These are phyloP conservation scores for Acrocera orbiculus DNA, from an alignment of 2,888 invertebrate species.

Conservation along the genomic window DNA sequence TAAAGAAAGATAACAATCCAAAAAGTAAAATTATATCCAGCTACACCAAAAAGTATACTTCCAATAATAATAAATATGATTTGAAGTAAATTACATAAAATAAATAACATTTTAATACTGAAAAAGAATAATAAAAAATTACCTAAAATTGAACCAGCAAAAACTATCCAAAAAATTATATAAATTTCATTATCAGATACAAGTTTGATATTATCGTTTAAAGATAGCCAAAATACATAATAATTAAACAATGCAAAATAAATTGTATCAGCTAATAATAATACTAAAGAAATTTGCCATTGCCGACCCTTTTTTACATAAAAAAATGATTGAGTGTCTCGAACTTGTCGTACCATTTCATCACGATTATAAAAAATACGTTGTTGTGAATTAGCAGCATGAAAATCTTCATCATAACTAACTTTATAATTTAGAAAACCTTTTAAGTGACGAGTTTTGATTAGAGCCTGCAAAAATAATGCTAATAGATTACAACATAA, in stretches of 20 bases:
- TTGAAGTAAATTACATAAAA: constrained; percentile 16
- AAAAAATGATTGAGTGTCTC: constrained; percentile 23
- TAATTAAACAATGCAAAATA: constrained; percentile 24
- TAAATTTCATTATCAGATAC: constrained; percentile 16
- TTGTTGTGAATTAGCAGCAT: constrained; percentile 23
- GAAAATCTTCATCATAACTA: constrained; percentile 22
- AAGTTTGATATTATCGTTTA: constrained; percentile 20
- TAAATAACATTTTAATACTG: constrained; percentile 22
- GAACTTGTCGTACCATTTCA: constrained; percentile 21
- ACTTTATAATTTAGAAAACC: constrained; percentile 23
- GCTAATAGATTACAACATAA: neutral
- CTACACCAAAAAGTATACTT: constrained; percentile 19
- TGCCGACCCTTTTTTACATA: constrained; percentile 25
- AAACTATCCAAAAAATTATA: constrained; percentile 22
- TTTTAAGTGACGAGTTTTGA: constrained; percentile 19
- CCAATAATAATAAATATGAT: constrained; percentile 18
- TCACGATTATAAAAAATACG: constrained; percentile 22
- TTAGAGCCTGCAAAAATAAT: constrained; percentile 16
- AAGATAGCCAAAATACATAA: constrained; percentile 22
- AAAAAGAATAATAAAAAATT: constrained; percentile 16
- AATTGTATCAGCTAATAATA: constrained; percentile 22
- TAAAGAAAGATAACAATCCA: constrained; percentile 23
- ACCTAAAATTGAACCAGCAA: constrained; percentile 17
- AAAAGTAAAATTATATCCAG: constrained; percentile 17
- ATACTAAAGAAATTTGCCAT: constrained; percentile 21